phyloP scores from a whole-genome alignment of 2,113 vertebrate genomes.

The Myrmecobius fasciatus region DNA sequence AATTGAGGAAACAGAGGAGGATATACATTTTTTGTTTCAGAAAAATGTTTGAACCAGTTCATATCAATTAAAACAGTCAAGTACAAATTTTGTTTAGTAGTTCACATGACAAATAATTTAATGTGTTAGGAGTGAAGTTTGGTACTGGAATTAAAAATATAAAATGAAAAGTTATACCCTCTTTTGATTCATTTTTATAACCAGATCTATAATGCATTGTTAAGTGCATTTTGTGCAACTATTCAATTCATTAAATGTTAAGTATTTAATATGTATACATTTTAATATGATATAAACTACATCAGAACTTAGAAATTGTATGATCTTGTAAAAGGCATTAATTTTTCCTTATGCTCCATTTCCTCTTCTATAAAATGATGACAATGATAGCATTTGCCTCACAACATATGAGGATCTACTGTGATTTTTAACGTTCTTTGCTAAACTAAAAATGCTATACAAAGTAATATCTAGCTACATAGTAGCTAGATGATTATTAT shows the following conservation, averaged over 20 bases:
- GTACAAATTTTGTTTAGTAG: neutral
- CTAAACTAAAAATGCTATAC: neutral
- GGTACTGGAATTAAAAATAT: neutral
- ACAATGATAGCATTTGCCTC: neutral
- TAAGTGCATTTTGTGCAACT: neutral
- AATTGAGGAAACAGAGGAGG: conserved; percentile 2
- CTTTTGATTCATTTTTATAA: neutral
- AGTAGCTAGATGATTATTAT: neutral
- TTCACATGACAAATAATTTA: neutral
- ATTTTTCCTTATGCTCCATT: neutral
- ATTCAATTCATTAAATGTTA: neutral
- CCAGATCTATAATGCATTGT: neutral
- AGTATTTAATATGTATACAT: neutral
- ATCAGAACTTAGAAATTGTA: neutral
- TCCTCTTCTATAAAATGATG: neutral
- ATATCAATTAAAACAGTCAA: neutral
- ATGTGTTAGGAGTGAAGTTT: neutral
- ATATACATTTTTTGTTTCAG: neutral
- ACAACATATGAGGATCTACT: neutral
- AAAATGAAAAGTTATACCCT: neutral
- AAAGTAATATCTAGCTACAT: neutral
- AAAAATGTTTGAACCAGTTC: neutral
- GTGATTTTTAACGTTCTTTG: neutral
- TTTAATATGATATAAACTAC: neutral
- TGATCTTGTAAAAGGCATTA: neutral